A percentile compares a stretch with the other conserved stretches of the same genome.
Conservation (phyloP, 1,140 invertebrate species). For the Eurosta solidaginis region DNA sequence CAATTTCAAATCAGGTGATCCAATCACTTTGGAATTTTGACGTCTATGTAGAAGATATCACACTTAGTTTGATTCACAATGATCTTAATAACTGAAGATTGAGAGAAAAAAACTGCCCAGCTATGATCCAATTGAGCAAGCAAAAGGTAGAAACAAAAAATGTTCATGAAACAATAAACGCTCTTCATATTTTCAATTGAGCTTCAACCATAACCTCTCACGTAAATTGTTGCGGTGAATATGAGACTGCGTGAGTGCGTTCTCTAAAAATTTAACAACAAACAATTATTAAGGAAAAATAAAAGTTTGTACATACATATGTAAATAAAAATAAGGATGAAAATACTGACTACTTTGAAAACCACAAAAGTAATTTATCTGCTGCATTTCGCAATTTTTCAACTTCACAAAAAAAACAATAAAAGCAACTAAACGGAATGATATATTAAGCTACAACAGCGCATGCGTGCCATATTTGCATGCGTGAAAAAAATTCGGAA, state of each 20-base stretch:
- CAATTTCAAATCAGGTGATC: too few species aligned
- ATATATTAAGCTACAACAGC: background rate
- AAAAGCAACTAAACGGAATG: background rate
- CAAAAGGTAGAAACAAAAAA: too few species aligned
- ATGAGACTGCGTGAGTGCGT: conserved; percentile 4
- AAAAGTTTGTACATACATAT: background rate
- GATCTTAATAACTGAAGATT: too few species aligned
- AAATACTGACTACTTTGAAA: background rate
- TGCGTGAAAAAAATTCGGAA: background rate
- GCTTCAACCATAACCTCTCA: background rate
- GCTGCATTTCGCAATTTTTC: conserved; percentile 13
- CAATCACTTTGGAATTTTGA: too few species aligned
- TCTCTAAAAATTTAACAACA: background rate
- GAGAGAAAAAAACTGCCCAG: too few species aligned
- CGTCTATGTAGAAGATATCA: too few species aligned
- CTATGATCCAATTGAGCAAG: too few species aligned
- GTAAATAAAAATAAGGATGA: background rate
- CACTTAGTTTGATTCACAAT: too few species aligned
- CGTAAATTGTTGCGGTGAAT: background rate
- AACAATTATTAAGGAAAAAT: background rate
- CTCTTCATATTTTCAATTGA: background rate
- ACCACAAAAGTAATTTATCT: conserved; percentile 15
- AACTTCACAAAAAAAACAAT: background rate
- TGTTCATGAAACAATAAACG: too few species aligned
- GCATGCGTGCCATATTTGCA: conserved; percentile 22